A percentile compares a stretch with the other conserved stretches of the same genome.
These are phyloP conservation scores for Gymnogyps californianus DNA, from an alignment of 2,113 vertebrate genomes.

Conservation along the genomic window DNA sequence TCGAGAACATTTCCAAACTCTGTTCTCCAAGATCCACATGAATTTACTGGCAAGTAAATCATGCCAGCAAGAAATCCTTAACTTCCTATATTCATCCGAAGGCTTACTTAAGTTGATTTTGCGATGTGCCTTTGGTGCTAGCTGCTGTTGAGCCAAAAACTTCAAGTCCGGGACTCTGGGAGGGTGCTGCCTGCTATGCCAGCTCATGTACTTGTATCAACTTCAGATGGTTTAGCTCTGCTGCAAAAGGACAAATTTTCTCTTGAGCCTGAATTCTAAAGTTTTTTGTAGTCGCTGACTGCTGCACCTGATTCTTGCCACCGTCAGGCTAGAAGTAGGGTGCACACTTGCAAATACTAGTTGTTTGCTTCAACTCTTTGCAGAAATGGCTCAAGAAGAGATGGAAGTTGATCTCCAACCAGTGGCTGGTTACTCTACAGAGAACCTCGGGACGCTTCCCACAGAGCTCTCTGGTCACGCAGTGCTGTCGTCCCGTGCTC, in stretches of 20 bases:
- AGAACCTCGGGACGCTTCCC: not conserved
- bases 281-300: not conserved
- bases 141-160: not conserved
- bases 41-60: not conserved
- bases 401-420: constrained; percentile 80
- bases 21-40: not conserved
- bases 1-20: not conserved
- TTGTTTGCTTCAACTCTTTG: not conserved
- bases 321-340: not conserved
- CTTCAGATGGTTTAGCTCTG: not conserved
- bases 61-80: not conserved
- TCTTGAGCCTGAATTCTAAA: not conserved
- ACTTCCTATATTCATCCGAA: not conserved
- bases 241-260: not conserved
- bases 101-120: not conserved
- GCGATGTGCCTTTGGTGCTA: not conserved
- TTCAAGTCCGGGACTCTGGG: not conserved
- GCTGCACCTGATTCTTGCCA: not conserved
- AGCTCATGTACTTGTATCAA: accelerated
- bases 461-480: not conserved
- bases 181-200: not conserved
- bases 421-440: not conserved
- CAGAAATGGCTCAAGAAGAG: constrained; percentile 79
- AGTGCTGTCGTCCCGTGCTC: accelerated
- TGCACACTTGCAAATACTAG: accelerated